phyloP scores from a whole-genome alignment of 64 coral and sea anemone genomes.

The Stichodactyla helianthus region DNA sequence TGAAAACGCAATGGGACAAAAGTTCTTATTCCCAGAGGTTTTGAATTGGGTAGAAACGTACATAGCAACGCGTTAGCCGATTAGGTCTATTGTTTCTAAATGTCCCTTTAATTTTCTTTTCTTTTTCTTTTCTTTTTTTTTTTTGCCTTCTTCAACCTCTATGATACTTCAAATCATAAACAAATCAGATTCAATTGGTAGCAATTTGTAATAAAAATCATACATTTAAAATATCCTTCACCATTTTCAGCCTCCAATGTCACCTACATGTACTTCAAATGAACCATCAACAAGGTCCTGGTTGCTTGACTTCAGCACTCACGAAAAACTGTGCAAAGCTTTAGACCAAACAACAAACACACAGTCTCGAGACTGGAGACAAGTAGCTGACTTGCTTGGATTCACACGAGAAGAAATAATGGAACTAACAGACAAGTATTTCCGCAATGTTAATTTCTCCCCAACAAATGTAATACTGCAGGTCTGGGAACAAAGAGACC shows the following conservation, averaged over 20 bases:
- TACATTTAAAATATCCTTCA: no score
- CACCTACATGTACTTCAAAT: neutral
- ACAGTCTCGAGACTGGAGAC: constrained; percentile 34
- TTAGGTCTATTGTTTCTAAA: no score
- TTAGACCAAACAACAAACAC: constrained; percentile 21
- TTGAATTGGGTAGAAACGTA: no score
- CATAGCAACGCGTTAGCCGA: no score
- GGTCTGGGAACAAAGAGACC: constrained; percentile 43
- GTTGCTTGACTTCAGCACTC: constrained; percentile 10
- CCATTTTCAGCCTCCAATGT: neutral
- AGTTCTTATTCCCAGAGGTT: no score
- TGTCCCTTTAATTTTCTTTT: no score
- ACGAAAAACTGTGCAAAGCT: constrained; percentile 19
- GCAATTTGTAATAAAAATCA: no score
- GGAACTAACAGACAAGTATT: constrained; percentile 12
- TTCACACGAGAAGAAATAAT: constrained; percentile 44
- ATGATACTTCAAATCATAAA: no score
- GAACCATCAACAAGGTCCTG: neutral
- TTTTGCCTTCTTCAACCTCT: no score
- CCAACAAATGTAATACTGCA: constrained; percentile 47
- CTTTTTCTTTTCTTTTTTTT: no score
- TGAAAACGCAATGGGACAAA: no score
- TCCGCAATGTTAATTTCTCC: constrained; percentile 31
- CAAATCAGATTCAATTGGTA: no score
- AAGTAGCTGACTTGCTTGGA: constrained; percentile 32